Evolutionary conservation across 2,797 vertebrate genomes (phyloP).

Genomic region (Neoniphon sammara): DNA sequence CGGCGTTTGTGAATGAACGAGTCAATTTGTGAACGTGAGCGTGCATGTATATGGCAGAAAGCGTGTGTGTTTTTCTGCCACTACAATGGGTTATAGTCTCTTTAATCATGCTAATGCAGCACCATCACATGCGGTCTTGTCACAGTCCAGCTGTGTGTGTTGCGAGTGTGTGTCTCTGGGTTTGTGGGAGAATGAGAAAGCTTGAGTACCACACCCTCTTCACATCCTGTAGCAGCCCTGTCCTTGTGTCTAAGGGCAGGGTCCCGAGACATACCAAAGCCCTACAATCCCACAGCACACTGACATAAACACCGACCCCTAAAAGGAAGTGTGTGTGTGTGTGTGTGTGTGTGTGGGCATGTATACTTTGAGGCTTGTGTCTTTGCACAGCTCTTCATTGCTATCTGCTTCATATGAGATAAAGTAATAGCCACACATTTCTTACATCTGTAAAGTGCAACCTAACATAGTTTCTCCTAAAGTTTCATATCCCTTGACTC

Average conservation of each 20-base stretch:
- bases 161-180: conserved; percentile 42
- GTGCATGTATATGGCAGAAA: background rate
- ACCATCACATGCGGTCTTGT: background rate
- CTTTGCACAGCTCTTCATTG: background rate
- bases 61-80: background rate
- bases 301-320: conserved; percentile 63
- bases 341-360: conserved; percentile 18
- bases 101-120: background rate
- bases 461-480: background rate
- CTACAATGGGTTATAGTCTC: background rate
- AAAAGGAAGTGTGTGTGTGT: conserved; percentile 53
- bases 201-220: conserved; percentile 70
- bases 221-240: conserved; percentile 76
- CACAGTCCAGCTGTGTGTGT: conserved; percentile 15
- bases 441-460: background rate
- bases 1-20: conserved; percentile 35
- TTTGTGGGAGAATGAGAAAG: conserved; percentile 71
- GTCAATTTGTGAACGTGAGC: background rate
- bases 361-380: background rate
- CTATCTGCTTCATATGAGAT: background rate
- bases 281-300: conserved; percentile 40
- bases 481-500: background rate
- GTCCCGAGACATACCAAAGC: conserved; percentile 57
- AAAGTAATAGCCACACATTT: conserved; percentile 1
- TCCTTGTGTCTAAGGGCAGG: conserved; percentile 63